Conservation (phyloP, 2,888 invertebrate species). For the Barypeithes pellucidus region DNA sequence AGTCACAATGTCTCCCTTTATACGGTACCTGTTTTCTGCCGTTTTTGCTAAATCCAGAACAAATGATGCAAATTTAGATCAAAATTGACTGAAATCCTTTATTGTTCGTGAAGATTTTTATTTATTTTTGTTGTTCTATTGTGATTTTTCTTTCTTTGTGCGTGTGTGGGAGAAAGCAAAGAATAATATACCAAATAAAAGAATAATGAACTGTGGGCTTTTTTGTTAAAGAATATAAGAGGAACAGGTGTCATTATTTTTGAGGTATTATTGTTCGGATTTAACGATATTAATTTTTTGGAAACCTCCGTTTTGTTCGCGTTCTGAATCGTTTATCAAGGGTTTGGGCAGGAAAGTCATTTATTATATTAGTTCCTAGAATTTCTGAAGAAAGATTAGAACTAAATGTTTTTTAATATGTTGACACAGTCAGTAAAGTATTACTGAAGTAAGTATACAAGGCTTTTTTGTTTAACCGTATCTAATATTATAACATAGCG, state of each 20-base stretch:
- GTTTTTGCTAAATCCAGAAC: constrained; percentile 22
- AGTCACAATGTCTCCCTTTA: neutral
- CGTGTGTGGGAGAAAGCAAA: constrained; percentile 36
- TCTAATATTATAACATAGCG: no score
- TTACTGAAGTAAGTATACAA: no score
- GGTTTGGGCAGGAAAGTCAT: constrained; percentile 12
- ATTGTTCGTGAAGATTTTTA: constrained; percentile 34
- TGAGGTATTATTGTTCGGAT: constrained; percentile 38
- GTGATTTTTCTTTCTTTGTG: constrained; percentile 19
- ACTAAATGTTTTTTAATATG: neutral
- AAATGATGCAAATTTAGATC: constrained; percentile 41
- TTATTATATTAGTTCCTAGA: constrained; percentile 9
- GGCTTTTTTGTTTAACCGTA: no score
- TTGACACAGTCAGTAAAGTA: no score
- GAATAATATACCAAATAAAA: constrained; percentile 42
- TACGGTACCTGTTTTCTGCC: constrained; percentile 22
- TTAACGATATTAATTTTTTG: constrained; percentile 38
- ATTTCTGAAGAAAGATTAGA: neutral
- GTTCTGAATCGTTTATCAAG: constrained; percentile 33
- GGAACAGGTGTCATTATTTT: constrained; percentile 48
- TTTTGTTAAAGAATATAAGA: constrained; percentile 29
- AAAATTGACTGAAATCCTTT: constrained; percentile 41
- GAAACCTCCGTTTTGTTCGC: constrained; percentile 16
- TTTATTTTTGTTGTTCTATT: constrained; percentile 41
- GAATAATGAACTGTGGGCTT: constrained; percentile 45